Evolutionary conservation across 2,888 invertebrate species (phyloP), one percentile per base, ranked within the genome.

Genomic region (Tetragonula carbonaria): DNA sequence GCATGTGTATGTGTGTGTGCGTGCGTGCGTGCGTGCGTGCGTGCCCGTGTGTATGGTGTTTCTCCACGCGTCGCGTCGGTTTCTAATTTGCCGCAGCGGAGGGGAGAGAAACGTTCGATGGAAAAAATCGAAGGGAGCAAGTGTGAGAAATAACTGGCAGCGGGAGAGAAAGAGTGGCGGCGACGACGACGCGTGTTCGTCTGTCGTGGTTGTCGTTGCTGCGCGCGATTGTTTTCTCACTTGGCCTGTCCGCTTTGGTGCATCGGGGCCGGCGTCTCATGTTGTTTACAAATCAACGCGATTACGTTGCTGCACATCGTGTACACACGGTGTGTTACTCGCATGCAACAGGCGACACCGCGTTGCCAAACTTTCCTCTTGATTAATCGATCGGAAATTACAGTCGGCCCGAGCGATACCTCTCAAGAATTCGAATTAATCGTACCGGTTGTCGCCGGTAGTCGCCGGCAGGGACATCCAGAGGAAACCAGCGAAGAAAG

Each of bases 321-420:
- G 76, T 82, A 78, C 76, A 71, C 73, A 79, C 73, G 72, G 77
- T 81, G 77, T 81, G 78, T 79, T 79, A 77, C 84, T 82, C 76
- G 90, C 92, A 92, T 93, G 93, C 93, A 93, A 93, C 93, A 93
- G 93, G 93, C 93, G 92, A 92, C 92, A 91, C 92, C 91, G 90
- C 89, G 90, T 88, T 92, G 91, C 91, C 91, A 91, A 91, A 93
- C 91, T 93, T 92, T 92, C 91, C 90, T 88, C 90, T 90, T 91
- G 92, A 92, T 93, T 92, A 92, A 92, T 92, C 92, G 93, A 91
- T 92, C 90, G 89, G 84, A 87, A 90, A 90, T 90, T 90, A 86
- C 65, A 57, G 23, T 28, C 68, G 55, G 82, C 74, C 82, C 28
- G 45, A 45, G 78, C 67, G 71, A 82, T 76, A 82, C 78, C 57